These are phyloP conservation scores for Atethmia centrago DNA, from an alignment of 2,888 invertebrate genomes.

Conservation along the genomic window DNA sequence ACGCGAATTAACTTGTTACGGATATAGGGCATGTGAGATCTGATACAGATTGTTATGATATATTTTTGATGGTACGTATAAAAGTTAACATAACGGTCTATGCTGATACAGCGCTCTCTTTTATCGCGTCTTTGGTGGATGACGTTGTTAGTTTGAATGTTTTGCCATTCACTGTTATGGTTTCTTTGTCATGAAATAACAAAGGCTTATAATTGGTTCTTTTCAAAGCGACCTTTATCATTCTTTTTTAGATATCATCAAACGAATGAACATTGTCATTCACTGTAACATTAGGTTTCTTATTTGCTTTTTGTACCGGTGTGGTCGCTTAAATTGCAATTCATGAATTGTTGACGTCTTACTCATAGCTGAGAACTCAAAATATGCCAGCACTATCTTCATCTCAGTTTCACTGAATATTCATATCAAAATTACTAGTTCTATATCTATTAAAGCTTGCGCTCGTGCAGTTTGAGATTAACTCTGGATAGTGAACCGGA, in stretches of 20 bases:
- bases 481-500: conserved; percentile 56
- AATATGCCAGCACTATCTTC: conserved; percentile 57
- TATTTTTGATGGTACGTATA: conserved; percentile 60
- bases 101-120: conserved; percentile 43
- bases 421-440: conserved; percentile 63
- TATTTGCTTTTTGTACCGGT: conserved; percentile 26
- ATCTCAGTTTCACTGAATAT: conserved; percentile 60
- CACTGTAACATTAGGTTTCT: conserved; percentile 20
- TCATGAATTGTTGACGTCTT: conserved; percentile 45
- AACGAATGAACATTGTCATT: conserved; percentile 15
- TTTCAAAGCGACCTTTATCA: conserved; percentile 26
- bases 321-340: conserved; percentile 38
- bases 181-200: conserved; percentile 32
- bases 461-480: conserved; percentile 57
- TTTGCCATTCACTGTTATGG: conserved; percentile 50
- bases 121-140: conserved; percentile 47
- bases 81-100: conserved; percentile 58
- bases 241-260: conserved; percentile 38
- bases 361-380: conserved; percentile 52
- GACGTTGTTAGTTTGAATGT: conserved; percentile 60
- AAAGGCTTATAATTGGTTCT: conserved; percentile 44
- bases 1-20: conserved; percentile 69
- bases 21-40: conserved; percentile 65
- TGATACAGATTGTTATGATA: conserved; percentile 63
- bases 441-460: conserved; percentile 63